A percentile compares a stretch with the other conserved stretches of the same genome.
Conservation (phyloP, 2,888 invertebrate species). For the Idaea dimidiata region DNA sequence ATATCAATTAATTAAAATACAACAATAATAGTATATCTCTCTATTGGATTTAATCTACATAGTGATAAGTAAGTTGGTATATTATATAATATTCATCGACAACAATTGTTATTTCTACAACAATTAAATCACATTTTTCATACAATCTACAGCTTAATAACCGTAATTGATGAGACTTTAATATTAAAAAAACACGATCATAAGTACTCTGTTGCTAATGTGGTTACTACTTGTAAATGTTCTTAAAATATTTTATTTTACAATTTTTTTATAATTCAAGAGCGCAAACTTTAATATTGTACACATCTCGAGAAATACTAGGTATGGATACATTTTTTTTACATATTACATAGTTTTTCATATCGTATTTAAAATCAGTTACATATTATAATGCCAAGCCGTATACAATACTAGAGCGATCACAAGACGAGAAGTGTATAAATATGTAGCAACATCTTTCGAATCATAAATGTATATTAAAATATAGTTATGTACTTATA, state of each 20-base stretch:
- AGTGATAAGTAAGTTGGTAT: constrained; percentile 65
- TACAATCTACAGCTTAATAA: constrained; percentile 60
- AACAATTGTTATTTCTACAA: constrained; percentile 70
- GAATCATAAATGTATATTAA: constrained; percentile 71
- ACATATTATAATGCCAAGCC: constrained; percentile 71
- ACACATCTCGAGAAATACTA: constrained; percentile 64
- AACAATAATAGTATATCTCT: constrained; percentile 74
- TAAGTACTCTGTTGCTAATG: constrained; percentile 70
- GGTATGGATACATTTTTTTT: constrained; percentile 48
- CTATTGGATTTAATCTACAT: constrained; percentile 71
- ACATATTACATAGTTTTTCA: constrained; percentile 46
- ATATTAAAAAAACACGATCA: constrained; percentile 50
- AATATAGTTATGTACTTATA: constrained; percentile 61
- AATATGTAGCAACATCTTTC: constrained; percentile 57
- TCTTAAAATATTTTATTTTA: constrained; percentile 73
- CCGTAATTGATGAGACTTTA: constrained; percentile 54
- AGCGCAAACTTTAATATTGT: constrained; percentile 74
- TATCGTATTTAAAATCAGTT: constrained; percentile 70
- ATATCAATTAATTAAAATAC: constrained; percentile 67
- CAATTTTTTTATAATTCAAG: constrained; percentile 53
- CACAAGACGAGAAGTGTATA: constrained; percentile 64
- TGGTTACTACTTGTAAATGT: constrained; percentile 72
- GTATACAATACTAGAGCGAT: constrained; percentile 76
- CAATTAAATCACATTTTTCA: constrained; percentile 76
- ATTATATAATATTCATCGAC: constrained; percentile 61